phyloP scores from a whole-genome alignment of 1,140 invertebrate species.

The Hirudo medicinalis region DNA sequence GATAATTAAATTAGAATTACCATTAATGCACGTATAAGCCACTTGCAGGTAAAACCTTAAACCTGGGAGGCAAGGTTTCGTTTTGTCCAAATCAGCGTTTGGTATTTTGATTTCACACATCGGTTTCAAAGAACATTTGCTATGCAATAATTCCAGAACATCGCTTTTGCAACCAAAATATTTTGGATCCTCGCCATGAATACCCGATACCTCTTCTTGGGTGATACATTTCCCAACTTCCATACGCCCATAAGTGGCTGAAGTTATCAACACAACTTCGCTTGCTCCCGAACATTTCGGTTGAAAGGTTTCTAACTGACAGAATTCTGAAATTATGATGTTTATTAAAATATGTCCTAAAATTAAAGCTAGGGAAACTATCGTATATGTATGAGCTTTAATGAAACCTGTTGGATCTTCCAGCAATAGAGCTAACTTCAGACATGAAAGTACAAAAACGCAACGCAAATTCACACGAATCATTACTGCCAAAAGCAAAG shows the following conservation, averaged over 20 bases:
- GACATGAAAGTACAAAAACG: too few relatives aligned
- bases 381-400: too few relatives aligned
- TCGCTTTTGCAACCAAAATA: slow-evolving; percentile 5
- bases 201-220: background rate
- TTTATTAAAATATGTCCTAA: too few relatives aligned
- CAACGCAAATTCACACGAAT: too few relatives aligned
- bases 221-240: slow-evolving; percentile 3
- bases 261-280: background rate
- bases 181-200: background rate
- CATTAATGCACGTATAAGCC: background rate
- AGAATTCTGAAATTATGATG: background rate
- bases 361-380: too few relatives aligned
- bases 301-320: background rate
- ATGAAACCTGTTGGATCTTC: too few relatives aligned
- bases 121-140: background rate
- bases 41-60: slow-evolving; percentile 1
- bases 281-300: background rate
- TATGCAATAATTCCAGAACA: slow-evolving; percentile 1
- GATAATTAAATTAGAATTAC: too few relatives aligned
- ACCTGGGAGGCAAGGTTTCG: background rate
- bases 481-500: too few relatives aligned
- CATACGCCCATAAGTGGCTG: background rate
- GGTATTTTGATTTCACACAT: background rate
- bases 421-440: too few relatives aligned
- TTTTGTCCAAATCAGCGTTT: background rate